Base-by-base conservation (phyloP, 30 jellyfish, hydroid and myxozoan genomes). In the Nemopilema nomurai region DNA sequence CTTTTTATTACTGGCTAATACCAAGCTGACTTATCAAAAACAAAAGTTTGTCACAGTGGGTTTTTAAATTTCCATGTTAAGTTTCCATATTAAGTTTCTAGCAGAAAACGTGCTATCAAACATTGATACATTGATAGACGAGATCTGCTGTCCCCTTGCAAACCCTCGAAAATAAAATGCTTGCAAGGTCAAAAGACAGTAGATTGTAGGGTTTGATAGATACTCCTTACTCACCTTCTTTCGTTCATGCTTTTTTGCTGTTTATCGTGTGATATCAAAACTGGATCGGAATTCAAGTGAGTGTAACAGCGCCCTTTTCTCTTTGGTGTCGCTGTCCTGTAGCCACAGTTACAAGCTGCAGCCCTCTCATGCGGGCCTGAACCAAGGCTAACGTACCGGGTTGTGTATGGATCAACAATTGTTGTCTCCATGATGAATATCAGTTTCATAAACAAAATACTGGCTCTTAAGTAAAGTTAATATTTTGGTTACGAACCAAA, bases 351-450 rank as follows among this genome's bases (percentile, higher is more conserved):
- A 49, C 93, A 84, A 29, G 69, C 24, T 0, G 87, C 62, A 7
- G 93, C 93, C 16, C 93, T 63, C 71, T 84, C 93, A 4, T 87
- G 77, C 20, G 87, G 87, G 49, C 93, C 93, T 30, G 87, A 62
- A 18, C 93, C 93, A 41, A 84, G 83, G 67, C 86, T 84, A 62
- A 65, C 77, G 52, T 28, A 31, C 53, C 85, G 49, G 20, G 86
- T 63, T 0, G 78, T 18, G 41, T 73, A 73, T 16, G 70, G 69
- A 18, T 41, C 69, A 19, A 41, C 24, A 7, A 73, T 20, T 73
- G 20, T 32, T 41, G 64, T 41, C 0, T 73, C 83, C 83, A 73
- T 73, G 22, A 31, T 33, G 69, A 68, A 18, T 1, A 41, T 41
- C 13, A 41, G 13, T 13, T 41, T 41, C 13, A 6, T 3, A 6